Conservation (phyloP, 1,140 invertebrate species). For the Stenopsyche tienmushanensis region DNA sequence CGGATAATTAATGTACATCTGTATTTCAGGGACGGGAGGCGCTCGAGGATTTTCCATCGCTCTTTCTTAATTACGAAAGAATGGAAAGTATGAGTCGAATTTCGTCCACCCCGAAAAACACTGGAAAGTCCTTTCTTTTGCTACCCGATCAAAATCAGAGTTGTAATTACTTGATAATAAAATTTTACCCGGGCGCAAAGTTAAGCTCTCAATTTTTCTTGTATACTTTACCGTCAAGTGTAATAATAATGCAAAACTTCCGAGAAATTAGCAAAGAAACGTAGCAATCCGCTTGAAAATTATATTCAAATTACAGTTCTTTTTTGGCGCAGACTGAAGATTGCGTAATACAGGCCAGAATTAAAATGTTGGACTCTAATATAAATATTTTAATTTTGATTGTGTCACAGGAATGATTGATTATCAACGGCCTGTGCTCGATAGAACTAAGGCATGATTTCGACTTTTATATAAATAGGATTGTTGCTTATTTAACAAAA, state of each 20-base stretch:
- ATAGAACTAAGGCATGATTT: too few species aligned
- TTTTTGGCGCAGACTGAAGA: too few species aligned
- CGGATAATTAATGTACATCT: constrained; percentile 26
- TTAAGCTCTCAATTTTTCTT: constrained; percentile 8
- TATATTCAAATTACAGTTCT: background rate
- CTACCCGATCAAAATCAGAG: constrained; percentile 20
- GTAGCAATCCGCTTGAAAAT: too few species aligned
- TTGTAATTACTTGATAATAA: constrained; percentile 31
- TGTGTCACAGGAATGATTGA: too few species aligned
- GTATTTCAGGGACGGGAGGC: constrained; percentile 4
- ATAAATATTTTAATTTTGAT: too few species aligned
- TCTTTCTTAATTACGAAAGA: constrained; percentile 28
- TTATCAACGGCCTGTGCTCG: too few species aligned
- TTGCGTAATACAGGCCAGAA: too few species aligned
- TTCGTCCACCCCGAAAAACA: background rate
- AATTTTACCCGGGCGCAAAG: constrained; percentile 18
- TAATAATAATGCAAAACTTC: background rate
- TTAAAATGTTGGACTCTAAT: too few species aligned
- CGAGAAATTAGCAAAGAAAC: background rate
- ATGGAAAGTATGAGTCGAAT: constrained; percentile 8
- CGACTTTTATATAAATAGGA: too few species aligned
- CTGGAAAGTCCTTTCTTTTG: constrained; percentile 1
- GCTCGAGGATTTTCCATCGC: constrained; percentile 17
- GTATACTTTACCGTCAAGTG: background rate
- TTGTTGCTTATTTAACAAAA: too few species aligned